Evolutionary conservation across 2,888 invertebrate species (phyloP).

Genomic region (Isoperla grammatica): DNA sequence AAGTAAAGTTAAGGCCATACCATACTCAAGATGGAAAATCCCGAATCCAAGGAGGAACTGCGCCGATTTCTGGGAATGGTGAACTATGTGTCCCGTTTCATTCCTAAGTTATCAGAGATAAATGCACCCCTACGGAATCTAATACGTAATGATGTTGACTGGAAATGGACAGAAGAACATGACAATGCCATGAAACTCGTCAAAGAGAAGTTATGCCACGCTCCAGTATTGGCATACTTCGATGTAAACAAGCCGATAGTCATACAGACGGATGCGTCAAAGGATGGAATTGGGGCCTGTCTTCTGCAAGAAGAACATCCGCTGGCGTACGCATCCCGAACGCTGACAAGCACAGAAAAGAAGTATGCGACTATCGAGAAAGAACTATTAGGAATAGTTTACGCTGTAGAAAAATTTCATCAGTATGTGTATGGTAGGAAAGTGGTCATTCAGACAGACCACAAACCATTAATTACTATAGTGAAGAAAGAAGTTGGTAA

Average conservation of each 20-base stretch:
- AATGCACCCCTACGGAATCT: slow-evolving; percentile 32
- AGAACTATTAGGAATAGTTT: slow-evolving; percentile 9
- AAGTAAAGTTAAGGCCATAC: background rate
- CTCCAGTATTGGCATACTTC: background rate
- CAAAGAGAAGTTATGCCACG: too few species aligned
- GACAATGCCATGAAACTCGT: too few species aligned
- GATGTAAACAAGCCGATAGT: background rate
- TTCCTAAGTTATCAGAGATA: slow-evolving; percentile 33
- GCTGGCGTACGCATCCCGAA: background rate
- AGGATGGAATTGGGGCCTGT: slow-evolving; percentile 3
- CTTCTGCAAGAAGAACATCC: slow-evolving; percentile 6
- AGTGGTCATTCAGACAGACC: background rate
- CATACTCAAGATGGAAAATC: slow-evolving; percentile 15
- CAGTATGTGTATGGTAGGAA: background rate
- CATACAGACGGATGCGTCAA: slow-evolving; percentile 2
- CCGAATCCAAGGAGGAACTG: slow-evolving; percentile 33
- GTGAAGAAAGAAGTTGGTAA: slow-evolving; percentile 6
- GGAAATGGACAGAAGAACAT: slow-evolving; percentile 20
- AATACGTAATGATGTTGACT: slow-evolving; percentile 19
- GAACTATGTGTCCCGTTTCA: slow-evolving; percentile 35
- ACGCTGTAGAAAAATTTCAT: slow-evolving; percentile 5
- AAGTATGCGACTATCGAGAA: slow-evolving; percentile 10
- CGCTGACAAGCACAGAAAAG: background rate
- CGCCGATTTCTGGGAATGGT: slow-evolving; percentile 36
- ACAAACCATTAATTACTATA: slow-evolving; percentile 11